Evolutionary conservation across 2,113 vertebrate genomes (phyloP).

Genomic region (Alouatta palliata): DNA sequence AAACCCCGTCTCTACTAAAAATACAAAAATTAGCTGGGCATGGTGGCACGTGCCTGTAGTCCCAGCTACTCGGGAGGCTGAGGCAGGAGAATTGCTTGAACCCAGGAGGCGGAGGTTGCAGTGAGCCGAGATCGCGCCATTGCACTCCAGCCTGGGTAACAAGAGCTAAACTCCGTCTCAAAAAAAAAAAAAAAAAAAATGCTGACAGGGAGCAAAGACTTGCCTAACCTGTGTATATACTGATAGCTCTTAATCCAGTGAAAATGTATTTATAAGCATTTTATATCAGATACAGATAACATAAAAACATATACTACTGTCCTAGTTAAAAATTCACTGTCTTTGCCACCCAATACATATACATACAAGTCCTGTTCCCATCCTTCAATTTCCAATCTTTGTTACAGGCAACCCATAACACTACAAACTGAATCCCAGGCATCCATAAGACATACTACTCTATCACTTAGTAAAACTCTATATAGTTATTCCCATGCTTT

Average conservation of each 20-base stretch:
- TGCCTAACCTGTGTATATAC: neutral
- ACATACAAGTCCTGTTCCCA: neutral
- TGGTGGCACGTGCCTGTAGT: too few species aligned
- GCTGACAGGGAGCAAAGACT: constrained; percentile 15
- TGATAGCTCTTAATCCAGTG: neutral
- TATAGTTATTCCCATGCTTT: neutral
- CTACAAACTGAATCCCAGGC: constrained; percentile 5
- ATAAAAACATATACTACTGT: neutral
- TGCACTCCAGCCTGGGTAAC: too few species aligned
- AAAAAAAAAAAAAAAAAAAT: too few species aligned
- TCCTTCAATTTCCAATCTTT: neutral
- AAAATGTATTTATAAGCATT: constrained; percentile 32
- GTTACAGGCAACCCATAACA: neutral
- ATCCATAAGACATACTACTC: neutral
- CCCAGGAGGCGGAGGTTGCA: too few species aligned
- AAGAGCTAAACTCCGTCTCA: too few species aligned
- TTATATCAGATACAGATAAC: neutral
- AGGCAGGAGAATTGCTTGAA: too few species aligned
- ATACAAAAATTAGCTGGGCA: too few species aligned
- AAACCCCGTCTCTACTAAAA: too few species aligned
- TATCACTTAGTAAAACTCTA: neutral
- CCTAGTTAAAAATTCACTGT: neutral
- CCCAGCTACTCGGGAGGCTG: too few species aligned
- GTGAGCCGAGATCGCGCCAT: too few species aligned
- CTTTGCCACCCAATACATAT: neutral